Conservation (phyloP, 1,140 invertebrate species). For the Megalonaias nervosa region DNA sequence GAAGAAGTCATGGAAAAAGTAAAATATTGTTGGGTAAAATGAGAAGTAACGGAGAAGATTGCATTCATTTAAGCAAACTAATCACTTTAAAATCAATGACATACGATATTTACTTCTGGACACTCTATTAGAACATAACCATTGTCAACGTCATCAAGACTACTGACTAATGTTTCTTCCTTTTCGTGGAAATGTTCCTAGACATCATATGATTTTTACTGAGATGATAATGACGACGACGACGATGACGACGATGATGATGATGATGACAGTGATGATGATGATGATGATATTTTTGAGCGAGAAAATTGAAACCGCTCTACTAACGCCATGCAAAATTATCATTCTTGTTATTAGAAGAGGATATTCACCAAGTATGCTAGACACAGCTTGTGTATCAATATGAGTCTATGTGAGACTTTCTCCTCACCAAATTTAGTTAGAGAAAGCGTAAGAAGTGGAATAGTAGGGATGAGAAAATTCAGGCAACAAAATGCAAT, state of each 20-base stretch:
- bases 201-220: constrained; percentile 38
- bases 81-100: too few species aligned
- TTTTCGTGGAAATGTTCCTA: constrained; percentile 33
- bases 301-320: constrained; percentile 75
- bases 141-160: too few species aligned
- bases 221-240: too few species aligned
- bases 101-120: too few species aligned
- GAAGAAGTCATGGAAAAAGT: too few species aligned
- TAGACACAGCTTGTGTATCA: constrained; percentile 71
- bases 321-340: constrained; percentile 72
- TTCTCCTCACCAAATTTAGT: constrained; percentile 60
- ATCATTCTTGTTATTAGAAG: constrained; percentile 75
- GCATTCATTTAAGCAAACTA: too few species aligned
- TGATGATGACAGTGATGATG: not conserved
- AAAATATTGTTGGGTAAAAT: too few species aligned
- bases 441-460: constrained; percentile 74
- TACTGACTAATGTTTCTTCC: too few species aligned
- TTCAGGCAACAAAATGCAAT: constrained; percentile 74
- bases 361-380: constrained; percentile 74
- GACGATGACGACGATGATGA: too few species aligned
- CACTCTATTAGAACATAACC: too few species aligned
- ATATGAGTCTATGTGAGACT: constrained; percentile 54
- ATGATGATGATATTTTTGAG: constrained; percentile 77
- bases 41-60: too few species aligned
- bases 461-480: constrained; percentile 75